Base-by-base conservation (phyloP, 1,140 invertebrate species). In the Lysiphlebus fabarum region DNA sequence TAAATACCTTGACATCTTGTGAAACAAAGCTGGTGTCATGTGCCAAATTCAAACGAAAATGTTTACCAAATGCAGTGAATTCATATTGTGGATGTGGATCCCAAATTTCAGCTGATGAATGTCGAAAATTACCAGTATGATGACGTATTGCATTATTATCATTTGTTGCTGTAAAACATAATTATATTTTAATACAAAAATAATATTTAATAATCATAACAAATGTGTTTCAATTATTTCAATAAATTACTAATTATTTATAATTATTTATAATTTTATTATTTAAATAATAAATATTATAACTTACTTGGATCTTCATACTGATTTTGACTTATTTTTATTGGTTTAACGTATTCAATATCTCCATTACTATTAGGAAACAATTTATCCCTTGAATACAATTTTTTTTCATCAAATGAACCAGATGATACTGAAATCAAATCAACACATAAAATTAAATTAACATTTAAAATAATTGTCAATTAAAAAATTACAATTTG, bases 51-150 rank as follows among this genome's bases (percentile, higher is more conserved):
- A 89, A 68, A 44, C 82, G 81, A 63, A 88, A 82, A 40, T 69
- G 69, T 45, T 70, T 74, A 0, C 83, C 85, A 65, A 88, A 89
- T 8, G 84, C 85, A 7, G 77, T 76, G 42, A 89, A 86, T 64
- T 83, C 81, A 62, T 90, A 90, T 58, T 85, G 81, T 2, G 87
- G 88, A 79, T 89, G 86, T 11, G 86, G 86, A 71, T 90, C 87
- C 87, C 88, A 90, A 14, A 87, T 75, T 68, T 82, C 73, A 9
- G 84, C 83, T 14, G 75, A 77, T 54, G 81, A 79, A 55, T 82
- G 83, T 17, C 87, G 80, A 67, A 85, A 88, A 65, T 87, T 85
- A 6, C 86, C 86, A 41, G 79, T 84, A 64, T 85, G 80, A 58
- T 83, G 82, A 44, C 79, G 68, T 38, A 64, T 67, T 4, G 65